Conservation (phyloP, 1,140 invertebrate species). For the Scylla paramamosain region DNA sequence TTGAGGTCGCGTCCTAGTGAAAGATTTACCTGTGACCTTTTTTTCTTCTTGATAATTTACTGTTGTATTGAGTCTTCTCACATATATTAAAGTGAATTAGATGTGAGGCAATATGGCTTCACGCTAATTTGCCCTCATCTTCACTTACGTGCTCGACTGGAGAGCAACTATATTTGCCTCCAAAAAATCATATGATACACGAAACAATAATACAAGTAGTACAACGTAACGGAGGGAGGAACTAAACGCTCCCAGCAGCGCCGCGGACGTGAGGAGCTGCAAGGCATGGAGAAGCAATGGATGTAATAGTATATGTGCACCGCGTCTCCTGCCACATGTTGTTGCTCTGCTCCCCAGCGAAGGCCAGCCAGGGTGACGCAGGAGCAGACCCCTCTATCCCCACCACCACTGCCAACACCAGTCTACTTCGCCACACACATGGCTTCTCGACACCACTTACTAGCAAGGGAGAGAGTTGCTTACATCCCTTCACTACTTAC, state of each 20-base stretch:
- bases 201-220: neutral
- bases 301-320: neutral
- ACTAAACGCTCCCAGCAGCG: neutral
- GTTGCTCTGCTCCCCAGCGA: constrained; percentile 16
- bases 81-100: neutral
- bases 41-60: neutral
- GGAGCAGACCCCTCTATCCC: neutral
- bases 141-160: neutral
- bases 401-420: neutral
- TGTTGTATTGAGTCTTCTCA: neutral
- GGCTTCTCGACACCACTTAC: neutral
- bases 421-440: neutral
- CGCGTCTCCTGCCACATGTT: neutral
- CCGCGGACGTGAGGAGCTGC: neutral
- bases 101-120: neutral
- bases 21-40: neutral
- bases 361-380: constrained; percentile 6
- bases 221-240: neutral
- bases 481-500: neutral
- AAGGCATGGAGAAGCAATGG: neutral
- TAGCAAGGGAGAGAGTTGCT: neutral
- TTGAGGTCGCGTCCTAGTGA: neutral
- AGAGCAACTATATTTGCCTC: no score
- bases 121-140: neutral
- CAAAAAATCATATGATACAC: no score